Conservation (phyloP, 2,888 invertebrate species). For the Diogma glabrata region DNA sequence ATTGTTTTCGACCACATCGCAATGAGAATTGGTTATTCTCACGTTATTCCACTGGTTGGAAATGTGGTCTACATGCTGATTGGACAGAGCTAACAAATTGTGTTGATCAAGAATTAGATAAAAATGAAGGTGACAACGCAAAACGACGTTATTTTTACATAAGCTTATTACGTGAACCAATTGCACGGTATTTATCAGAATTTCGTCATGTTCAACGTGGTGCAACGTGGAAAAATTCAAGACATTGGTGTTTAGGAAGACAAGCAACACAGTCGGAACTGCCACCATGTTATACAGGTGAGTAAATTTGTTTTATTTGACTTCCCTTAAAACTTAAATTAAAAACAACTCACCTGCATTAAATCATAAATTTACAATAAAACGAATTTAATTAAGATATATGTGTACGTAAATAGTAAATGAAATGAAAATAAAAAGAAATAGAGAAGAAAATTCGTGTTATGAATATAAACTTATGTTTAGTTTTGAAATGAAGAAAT, state of each 20-base stretch:
- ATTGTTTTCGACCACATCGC: conserved; percentile 82
- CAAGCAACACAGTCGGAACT: conserved; percentile 71
- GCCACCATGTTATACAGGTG: conserved; percentile 59
- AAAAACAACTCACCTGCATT: background rate
- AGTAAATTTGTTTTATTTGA: background rate
- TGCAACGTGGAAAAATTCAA: conserved; percentile 86
- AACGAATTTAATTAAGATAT: too few relatives aligned
- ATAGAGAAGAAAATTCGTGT: too few relatives aligned
- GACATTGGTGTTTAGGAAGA: conserved; percentile 62
- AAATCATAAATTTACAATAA: too few relatives aligned
- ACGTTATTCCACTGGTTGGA: conserved; percentile 94
- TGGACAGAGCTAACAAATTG: conserved; percentile 94
- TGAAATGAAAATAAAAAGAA: too few relatives aligned
- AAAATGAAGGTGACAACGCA: conserved; percentile 72
- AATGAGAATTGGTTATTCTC: conserved; percentile 97
- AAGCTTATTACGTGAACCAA: conserved; percentile 87
- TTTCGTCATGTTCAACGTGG: conserved; percentile 94
- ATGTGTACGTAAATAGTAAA: too few relatives aligned
- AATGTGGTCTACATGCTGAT: conserved; percentile 95
- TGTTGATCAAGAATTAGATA: conserved; percentile 82
- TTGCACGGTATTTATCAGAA: conserved; percentile 87
- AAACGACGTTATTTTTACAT: conserved; percentile 92
- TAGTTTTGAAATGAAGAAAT: too few relatives aligned
- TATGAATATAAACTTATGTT: too few relatives aligned
- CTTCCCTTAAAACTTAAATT: too few relatives aligned